Conservation (phyloP, 2,888 invertebrate species). For the Platerodrilus igneus region DNA sequence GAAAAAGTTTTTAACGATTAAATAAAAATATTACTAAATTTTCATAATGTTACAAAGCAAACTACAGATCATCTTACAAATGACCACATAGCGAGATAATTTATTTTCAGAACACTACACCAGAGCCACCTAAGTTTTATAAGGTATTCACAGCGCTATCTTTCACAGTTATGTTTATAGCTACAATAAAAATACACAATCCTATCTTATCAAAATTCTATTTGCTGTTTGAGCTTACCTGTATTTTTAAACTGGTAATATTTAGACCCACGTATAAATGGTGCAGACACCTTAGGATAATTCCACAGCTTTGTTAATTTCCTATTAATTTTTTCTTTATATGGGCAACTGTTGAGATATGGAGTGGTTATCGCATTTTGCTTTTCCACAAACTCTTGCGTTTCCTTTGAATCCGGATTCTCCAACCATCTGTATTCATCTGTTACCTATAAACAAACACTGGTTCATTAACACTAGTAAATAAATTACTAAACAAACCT, state of each 20-base stretch:
- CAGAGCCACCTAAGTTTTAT: not conserved
- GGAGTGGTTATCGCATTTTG: constrained; percentile 87
- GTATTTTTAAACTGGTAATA: constrained; percentile 93
- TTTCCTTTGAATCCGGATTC: constrained; percentile 89
- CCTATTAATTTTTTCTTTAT: constrained; percentile 67
- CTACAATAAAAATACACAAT: not conserved
- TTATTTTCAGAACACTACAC: not conserved
- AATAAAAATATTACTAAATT: too few species aligned
- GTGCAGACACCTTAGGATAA: constrained; percentile 92
- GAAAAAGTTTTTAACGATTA: too few species aligned
- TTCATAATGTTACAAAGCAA: too few species aligned
- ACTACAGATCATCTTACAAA: too few species aligned
- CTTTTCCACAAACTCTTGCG: constrained; percentile 81
- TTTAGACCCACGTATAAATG: constrained; percentile 71
- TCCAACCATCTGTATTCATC: constrained; percentile 98
- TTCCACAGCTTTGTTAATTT: constrained; percentile 90
- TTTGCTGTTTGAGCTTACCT: too few species aligned
- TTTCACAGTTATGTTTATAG: too few species aligned
- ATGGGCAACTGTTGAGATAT: constrained; percentile 72
- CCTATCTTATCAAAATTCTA: not conserved
- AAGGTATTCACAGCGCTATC: too few species aligned
- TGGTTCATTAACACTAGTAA: not conserved
- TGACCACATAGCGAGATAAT: too few species aligned
- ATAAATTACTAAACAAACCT: constrained; percentile 53
- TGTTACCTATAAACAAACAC: constrained; percentile 54